phyloP scores from a whole-genome alignment of 2,888 invertebrate species.

The Galerucella nymphaeae region DNA sequence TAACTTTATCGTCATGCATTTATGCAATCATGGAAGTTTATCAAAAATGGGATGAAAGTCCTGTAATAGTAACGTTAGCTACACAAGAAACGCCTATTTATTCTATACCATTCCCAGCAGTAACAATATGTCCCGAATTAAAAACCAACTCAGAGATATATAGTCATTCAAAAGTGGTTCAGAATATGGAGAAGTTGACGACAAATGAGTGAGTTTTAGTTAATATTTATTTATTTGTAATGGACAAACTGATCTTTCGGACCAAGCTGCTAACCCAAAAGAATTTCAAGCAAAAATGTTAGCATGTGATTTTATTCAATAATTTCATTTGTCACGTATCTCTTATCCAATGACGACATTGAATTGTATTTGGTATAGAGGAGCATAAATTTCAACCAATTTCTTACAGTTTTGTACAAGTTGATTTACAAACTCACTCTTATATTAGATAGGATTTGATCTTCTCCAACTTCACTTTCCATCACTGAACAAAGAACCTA shows the following conservation, averaged over 20 bases:
- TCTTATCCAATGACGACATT: too few relatives aligned
- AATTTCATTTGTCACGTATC: too few relatives aligned
- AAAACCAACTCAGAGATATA: slow-evolving; percentile 69
- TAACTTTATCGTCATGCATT: slow-evolving; percentile 69
- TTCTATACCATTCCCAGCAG: slow-evolving; percentile 66
- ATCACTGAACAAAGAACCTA: too few relatives aligned
- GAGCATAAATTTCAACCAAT: too few relatives aligned
- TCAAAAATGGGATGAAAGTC: slow-evolving; percentile 77
- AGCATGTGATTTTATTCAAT: too few relatives aligned
- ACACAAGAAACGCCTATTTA: slow-evolving; percentile 76
- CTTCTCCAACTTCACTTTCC: too few relatives aligned
- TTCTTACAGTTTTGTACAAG: too few relatives aligned
- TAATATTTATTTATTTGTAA: neutral
- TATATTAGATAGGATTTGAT: too few relatives aligned
- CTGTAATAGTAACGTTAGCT: slow-evolving; percentile 80
- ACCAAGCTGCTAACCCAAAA: neutral
- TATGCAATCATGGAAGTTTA: slow-evolving; percentile 72
- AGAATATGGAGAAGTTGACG: slow-evolving; percentile 62
- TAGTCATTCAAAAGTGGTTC: slow-evolving; percentile 72
- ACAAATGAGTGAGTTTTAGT: slow-evolving; percentile 66
- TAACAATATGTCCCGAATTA: slow-evolving; percentile 61
- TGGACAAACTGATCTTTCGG: too few relatives aligned
- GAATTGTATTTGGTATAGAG: too few relatives aligned
- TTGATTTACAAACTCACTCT: too few relatives aligned
- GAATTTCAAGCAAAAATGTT: too few relatives aligned